These are phyloP conservation scores for Petrophora chlorosata DNA, from an alignment of 2,888 invertebrate species.

Conservation along the genomic window DNA sequence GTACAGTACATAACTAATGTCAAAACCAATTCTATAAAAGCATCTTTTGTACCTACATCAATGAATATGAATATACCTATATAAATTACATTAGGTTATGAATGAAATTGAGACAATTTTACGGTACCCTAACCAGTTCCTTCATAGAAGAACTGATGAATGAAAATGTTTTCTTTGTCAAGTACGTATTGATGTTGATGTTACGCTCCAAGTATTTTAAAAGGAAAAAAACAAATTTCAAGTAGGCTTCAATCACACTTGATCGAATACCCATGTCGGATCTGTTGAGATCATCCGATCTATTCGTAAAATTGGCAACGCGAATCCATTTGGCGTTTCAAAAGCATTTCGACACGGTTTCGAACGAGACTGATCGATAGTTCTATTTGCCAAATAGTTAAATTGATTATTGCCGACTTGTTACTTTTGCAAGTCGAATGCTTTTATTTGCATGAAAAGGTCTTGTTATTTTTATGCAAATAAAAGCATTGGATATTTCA, in stretches of 20 bases:
- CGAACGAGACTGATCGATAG: constrained; percentile 19
- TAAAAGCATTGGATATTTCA: too few species aligned
- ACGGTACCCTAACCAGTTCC: constrained; percentile 37
- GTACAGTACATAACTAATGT: too few species aligned
- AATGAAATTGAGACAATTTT: constrained; percentile 39
- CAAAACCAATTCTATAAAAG: constrained; percentile 1
- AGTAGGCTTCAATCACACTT: constrained; percentile 41
- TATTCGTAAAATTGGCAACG: constrained; percentile 38
- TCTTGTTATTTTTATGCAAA: too few species aligned
- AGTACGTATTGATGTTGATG: constrained; percentile 26
- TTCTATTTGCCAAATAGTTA: constrained; percentile 24
- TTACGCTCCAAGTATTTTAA: constrained; percentile 20
- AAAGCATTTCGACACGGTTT: constrained; percentile 30
- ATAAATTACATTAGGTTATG: constrained; percentile 22
- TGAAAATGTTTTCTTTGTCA: constrained; percentile 34
- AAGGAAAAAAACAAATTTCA: constrained; percentile 18
- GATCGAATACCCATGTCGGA: constrained; percentile 48
- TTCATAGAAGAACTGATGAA: constrained; percentile 22
- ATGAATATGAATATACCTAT: constrained; percentile 19
- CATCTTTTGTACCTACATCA: neutral
- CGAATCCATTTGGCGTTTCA: constrained; percentile 42
- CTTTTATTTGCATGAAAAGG: too few species aligned
- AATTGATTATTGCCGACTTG: constrained; percentile 25
- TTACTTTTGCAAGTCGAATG: too few species aligned
- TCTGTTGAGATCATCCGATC: constrained; percentile 35